Base-by-base conservation (phyloP, 2,797 vertebrate species). In the Phrynocephalus vlangalii region DNA sequence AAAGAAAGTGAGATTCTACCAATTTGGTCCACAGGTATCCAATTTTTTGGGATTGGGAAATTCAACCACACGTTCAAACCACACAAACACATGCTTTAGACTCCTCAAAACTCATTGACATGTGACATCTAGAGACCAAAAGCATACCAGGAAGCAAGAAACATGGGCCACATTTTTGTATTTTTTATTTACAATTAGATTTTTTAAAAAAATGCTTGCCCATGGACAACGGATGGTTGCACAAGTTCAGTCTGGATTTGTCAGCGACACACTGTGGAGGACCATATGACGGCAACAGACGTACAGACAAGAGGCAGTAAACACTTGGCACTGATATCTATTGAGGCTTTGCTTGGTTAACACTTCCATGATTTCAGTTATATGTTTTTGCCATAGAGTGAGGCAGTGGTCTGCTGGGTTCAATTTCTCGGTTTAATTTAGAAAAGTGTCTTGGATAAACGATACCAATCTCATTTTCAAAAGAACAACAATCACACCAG, bases 181-280 rank as follows among this genome's bases (percentile, higher is more conserved):
- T 85, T 52, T 85, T 91, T 94, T 90, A 92, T 93, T 94, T 89
- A 90, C 82, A 87, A 86, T 33, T 82, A 77, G 79, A 84, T 63
- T 63, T 70, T 44, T 88, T 84, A 77, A 87, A 88, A 90, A 90
- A 88, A 84, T 84, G 84, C 68, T 91, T 86, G 92, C 86, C 88
- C 79, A 67, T 48, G 75, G 77, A 91, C 86, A 85, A 86, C 63
- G 30, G 56, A 70, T 70, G 71, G 15, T 68, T 82, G 85, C 87
- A 83, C 72, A 60, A n/a, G 44, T 48, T 76, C 71, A 83, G 87
- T 86, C 75, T 24, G 84, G 80, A 70, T 88, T 71, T 52, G 89
- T 76, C 56, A 60, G 75, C 5, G 28, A 86, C 50, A 52, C 30
- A 91, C 84, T 63, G 73, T 79, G 75, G 73, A 82, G 75, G 87